These are phyloP conservation scores for Chromoteleia sp. DNA, from an alignment of 2,888 invertebrate genomes.

Conservation along the genomic window DNA sequence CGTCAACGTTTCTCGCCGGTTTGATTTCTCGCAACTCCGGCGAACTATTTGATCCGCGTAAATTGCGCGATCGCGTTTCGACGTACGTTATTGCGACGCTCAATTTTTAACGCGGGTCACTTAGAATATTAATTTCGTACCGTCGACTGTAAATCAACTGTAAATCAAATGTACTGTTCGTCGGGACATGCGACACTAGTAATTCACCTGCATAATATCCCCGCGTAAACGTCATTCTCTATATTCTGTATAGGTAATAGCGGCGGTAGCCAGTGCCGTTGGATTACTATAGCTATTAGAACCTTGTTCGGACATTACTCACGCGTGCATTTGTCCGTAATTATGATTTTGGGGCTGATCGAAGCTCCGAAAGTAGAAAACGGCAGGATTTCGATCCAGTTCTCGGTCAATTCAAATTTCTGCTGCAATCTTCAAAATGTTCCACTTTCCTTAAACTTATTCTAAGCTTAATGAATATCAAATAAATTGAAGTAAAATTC, in stretches of 20 bases:
- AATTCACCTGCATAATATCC: slow-evolving; percentile 52
- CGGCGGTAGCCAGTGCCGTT: slow-evolving; percentile 55
- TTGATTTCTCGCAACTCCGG: too few species aligned
- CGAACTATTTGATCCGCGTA: not conserved
- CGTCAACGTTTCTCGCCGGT: too few species aligned
- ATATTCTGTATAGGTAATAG: slow-evolving; percentile 51
- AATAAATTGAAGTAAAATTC: too few species aligned
- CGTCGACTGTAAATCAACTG: slow-evolving; percentile 41
- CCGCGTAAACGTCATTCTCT: slow-evolving; percentile 53
- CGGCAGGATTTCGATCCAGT: slow-evolving; percentile 5
- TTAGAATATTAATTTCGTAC: slow-evolving; percentile 40
- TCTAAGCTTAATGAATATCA: too few species aligned
- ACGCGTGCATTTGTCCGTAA: slow-evolving; percentile 42
- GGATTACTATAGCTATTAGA: slow-evolving; percentile 65
- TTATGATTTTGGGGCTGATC: slow-evolving; percentile 27
- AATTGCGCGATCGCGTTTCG: slow-evolving; percentile 10
- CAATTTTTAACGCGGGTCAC: slow-evolving; percentile 11
- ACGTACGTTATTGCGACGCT: slow-evolving; percentile 1
- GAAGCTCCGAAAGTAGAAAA: slow-evolving; percentile 29
- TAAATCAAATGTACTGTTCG: slow-evolving; percentile 43
- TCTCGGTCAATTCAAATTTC: not conserved
- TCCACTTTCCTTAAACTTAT: too few species aligned
- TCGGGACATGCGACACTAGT: slow-evolving; percentile 41
- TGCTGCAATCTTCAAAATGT: too few species aligned
- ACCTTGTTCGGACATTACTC: slow-evolving; percentile 46